Evolutionary conservation across 2,888 invertebrate genomes (phyloP).

Genomic region (Sinhomidia bicolor): DNA sequence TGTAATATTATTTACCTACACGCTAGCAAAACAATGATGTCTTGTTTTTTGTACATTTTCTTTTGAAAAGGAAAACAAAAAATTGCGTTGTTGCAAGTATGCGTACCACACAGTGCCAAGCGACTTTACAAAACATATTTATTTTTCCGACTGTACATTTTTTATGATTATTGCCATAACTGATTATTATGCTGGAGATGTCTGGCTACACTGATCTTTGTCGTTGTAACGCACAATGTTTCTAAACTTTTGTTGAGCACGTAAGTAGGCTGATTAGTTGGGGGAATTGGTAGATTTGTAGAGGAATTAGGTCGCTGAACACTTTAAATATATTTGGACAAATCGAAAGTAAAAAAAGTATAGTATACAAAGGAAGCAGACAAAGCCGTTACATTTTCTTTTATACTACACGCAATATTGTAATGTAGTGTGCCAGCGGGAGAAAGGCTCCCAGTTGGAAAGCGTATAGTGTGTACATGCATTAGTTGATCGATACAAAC

Average conservation of each 20-base stretch:
- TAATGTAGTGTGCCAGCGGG: not conserved
- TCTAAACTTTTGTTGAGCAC: not conserved
- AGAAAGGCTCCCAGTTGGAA: not conserved
- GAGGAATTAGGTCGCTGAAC: not conserved
- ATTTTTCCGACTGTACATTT: not conserved
- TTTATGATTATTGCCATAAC: not conserved
- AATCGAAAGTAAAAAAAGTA: not conserved
- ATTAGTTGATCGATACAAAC: not conserved
- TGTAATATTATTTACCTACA: slow-evolving; percentile 1
- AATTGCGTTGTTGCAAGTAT: not conserved
- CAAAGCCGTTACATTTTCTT: not conserved
- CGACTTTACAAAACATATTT: too few relatives aligned
- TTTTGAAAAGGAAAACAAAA: slow-evolving; percentile 4
- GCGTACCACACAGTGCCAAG: slow-evolving; percentile 11
- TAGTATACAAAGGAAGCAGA: too few relatives aligned
- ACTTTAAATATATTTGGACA: not conserved
- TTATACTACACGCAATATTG: not conserved
- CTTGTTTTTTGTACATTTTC: slow-evolving; percentile 36
- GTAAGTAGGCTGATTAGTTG: not conserved
- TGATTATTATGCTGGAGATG: not conserved
- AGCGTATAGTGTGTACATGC: not conserved
- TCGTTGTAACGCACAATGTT: not conserved
- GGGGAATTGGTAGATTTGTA: not conserved
- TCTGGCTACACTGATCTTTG: not conserved
- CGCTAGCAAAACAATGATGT: slow-evolving; percentile 25